phyloP scores from a whole-genome alignment of 2,113 vertebrate genomes.

The Litocranius walleri region DNA sequence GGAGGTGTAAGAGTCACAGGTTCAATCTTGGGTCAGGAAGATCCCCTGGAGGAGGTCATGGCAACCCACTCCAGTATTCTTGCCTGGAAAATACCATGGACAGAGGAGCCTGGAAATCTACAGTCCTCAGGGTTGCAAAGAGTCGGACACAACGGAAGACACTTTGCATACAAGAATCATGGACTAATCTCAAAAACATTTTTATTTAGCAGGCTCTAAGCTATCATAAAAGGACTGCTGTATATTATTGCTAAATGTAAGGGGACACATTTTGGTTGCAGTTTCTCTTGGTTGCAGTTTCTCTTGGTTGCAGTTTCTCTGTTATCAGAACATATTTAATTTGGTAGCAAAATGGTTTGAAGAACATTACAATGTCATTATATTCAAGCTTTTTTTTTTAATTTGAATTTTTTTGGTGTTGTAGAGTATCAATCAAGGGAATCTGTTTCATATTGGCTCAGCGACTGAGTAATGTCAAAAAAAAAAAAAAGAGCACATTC shows the following conservation, averaged over 20 bases:
- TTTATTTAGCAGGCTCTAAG: neutral
- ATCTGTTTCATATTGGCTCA: neutral
- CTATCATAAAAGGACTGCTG: neutral
- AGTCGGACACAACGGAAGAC: neutral
- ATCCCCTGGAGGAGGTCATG: neutral
- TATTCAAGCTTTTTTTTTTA: neutral
- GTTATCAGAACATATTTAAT: neutral
- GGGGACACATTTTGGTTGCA: neutral
- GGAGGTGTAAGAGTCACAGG: neutral
- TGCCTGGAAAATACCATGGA: neutral
- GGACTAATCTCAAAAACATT: neutral
- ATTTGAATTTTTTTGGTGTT: neutral
- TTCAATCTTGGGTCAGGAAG: neutral
- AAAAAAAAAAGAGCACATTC: neutral
- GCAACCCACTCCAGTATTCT: neutral
- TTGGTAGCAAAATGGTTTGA: neutral
- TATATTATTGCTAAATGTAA: neutral
- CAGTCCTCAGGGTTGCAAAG: neutral
- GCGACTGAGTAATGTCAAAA: neutral
- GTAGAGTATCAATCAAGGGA: neutral
- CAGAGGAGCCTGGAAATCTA: neutral
- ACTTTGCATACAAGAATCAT: neutral
- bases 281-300: too few species aligned
- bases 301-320: neutral
- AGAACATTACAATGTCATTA: neutral